These are phyloP conservation scores for Corydoras sp. DNA, from an alignment of 2,113 vertebrate species.

Conservation along the genomic window DNA sequence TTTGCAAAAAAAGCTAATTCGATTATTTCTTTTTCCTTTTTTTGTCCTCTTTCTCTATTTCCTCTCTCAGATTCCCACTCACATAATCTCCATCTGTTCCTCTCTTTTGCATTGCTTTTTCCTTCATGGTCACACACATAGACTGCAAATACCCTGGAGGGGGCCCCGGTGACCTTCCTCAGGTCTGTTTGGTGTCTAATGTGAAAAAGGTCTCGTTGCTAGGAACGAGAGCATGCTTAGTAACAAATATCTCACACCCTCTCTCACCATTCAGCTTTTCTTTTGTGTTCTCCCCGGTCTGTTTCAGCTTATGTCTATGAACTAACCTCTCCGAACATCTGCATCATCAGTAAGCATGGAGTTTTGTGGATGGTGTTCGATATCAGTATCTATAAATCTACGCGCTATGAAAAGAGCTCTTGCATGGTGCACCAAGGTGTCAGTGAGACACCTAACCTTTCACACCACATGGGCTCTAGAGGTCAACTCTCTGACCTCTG, in stretches of 20 bases:
- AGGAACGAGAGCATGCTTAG: slow-evolving; percentile 60
- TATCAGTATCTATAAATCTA: slow-evolving; percentile 56
- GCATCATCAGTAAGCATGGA: background rate
- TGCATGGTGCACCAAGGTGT: slow-evolving; percentile 63
- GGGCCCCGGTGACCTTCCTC: slow-evolving; percentile 52
- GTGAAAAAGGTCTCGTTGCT: slow-evolving; percentile 68
- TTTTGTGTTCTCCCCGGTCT: slow-evolving; percentile 38
- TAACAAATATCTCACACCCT: slow-evolving; percentile 54
- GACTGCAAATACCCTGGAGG: slow-evolving; percentile 51
- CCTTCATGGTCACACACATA: slow-evolving; percentile 47
- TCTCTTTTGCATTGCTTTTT: slow-evolving; percentile 53
- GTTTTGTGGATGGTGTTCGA: slow-evolving; percentile 3
- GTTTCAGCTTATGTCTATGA: background rate
- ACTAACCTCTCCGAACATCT: background rate
- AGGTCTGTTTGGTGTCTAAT: slow-evolving; percentile 66
- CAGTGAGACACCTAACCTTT: slow-evolving; percentile 78
- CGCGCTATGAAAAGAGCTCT: slow-evolving; percentile 64
- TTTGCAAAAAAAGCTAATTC: slow-evolving; percentile 84
- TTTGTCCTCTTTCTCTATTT: slow-evolving; percentile 32
- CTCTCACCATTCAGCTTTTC: slow-evolving; percentile 57
- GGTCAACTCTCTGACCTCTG: slow-evolving; percentile 66
- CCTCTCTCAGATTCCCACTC: slow-evolving; percentile 33
- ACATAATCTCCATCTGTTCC: slow-evolving; percentile 42
- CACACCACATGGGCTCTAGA: slow-evolving; percentile 67
- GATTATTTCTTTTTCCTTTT: slow-evolving; percentile 76